Evolutionary conservation across 2,113 vertebrate genomes (phyloP).

Genomic region (Recurvirostra avosetta): DNA sequence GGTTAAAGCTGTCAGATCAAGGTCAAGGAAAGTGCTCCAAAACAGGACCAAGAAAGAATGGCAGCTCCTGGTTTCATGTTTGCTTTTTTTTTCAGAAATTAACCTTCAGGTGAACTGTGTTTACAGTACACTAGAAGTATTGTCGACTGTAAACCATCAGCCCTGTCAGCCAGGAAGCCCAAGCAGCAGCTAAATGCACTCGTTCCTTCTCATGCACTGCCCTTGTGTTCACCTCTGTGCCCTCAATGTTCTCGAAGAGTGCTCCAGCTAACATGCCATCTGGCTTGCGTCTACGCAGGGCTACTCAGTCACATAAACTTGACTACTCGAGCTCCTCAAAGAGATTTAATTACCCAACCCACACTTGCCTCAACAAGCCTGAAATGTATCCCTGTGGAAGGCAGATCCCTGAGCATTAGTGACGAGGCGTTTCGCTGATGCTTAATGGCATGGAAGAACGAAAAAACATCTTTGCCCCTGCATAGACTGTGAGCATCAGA

Average conservation of each 20-base stretch:
- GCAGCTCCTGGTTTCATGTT: neutral
- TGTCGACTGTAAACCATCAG: accelerated
- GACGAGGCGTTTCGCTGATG: neutral
- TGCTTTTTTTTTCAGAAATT: neutral
- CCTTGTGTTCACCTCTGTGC: neutral
- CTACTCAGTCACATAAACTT: neutral
- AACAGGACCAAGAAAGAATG: neutral
- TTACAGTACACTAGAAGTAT: neutral
- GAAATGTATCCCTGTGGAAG: neutral
- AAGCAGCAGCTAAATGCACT: neutral
- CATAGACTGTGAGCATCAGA: neutral
- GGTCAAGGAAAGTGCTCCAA: neutral
- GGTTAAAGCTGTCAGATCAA: neutral
- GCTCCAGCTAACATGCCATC: neutral
- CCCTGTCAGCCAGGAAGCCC: neutral
- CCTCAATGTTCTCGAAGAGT: accelerated
- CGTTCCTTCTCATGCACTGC: accelerated
- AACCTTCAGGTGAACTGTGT: neutral
- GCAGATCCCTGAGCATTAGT: neutral
- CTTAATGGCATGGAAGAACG: neutral
- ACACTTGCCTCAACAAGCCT: neutral
- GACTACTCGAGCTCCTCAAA: neutral
- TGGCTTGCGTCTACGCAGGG: neutral
- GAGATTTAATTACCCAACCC: neutral
- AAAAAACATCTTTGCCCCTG: neutral